A percentile compares a stretch with the other conserved stretches of the same genome.
These are phyloP conservation scores for Scaeva pyrastri DNA, from an alignment of 2,888 invertebrate genomes.

Conservation along the genomic window DNA sequence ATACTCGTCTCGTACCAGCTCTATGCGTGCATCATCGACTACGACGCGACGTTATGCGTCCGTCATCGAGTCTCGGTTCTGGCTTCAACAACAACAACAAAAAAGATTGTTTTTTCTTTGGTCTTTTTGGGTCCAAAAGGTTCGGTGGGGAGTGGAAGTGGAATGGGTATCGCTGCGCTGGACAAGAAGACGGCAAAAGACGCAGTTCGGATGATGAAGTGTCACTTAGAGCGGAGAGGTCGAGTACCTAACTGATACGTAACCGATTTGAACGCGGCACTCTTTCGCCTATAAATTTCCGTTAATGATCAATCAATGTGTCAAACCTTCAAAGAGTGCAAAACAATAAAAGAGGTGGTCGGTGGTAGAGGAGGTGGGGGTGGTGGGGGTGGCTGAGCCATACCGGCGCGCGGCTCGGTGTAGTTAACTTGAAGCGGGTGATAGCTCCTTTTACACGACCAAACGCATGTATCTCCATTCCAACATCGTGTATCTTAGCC, in stretches of 20 bases:
- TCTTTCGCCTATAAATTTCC: conserved; percentile 54
- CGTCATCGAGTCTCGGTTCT: conserved; percentile 35
- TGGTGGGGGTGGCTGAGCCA: conserved; percentile 25
- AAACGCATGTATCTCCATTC: conserved; percentile 32
- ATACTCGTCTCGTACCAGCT: too few species aligned
- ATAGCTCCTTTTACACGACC: conserved; percentile 11
- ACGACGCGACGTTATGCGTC: conserved; percentile 13
- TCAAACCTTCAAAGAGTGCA: conserved; percentile 49
- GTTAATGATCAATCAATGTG: conserved; percentile 68
- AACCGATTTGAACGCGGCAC: conserved; percentile 37
- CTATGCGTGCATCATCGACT: conserved; percentile 22
- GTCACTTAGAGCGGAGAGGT: conserved; percentile 38
- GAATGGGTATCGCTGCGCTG: conserved; percentile 5
- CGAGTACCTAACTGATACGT: conserved; percentile 50
- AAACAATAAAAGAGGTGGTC: conserved; percentile 25
- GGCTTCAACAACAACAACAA: background rate
- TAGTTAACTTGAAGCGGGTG: background rate
- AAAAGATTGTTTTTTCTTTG: conserved; percentile 25
- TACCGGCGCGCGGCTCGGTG: background rate
- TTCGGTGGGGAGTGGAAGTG: background rate
- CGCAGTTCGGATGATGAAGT: conserved; percentile 33
- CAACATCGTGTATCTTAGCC: background rate
- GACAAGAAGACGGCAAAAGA: conserved; percentile 5
- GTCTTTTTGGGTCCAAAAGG: conserved; percentile 31
- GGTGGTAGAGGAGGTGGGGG: background rate